Evolutionary conservation across 2,797 vertebrate genomes (phyloP).

Genomic region (Rhinoraja longicauda): DNA sequence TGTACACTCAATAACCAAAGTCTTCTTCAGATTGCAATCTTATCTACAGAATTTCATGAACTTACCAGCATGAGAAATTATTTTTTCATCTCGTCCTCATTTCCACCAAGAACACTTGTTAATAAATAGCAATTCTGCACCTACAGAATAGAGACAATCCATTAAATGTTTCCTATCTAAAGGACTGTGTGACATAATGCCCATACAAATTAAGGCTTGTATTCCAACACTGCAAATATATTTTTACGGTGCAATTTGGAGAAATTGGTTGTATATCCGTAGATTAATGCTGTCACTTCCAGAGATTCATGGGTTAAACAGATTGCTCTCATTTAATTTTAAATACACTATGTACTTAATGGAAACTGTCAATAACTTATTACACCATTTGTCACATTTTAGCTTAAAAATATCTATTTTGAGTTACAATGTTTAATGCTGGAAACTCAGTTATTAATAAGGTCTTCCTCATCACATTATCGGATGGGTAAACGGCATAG

Average conservation of each 20-base stretch:
- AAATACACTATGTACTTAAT: not conserved
- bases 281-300: not conserved
- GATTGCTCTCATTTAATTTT: not conserved
- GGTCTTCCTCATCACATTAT: not conserved
- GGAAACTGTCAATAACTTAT: not conserved
- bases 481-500: conserved; percentile 40
- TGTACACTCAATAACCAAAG: not conserved
- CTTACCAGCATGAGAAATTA: not conserved
- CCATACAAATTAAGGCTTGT: not conserved
- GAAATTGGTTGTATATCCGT: too few species aligned
- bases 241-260: too few species aligned
- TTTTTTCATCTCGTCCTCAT: not conserved
- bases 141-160: not conserved
- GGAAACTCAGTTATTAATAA: conserved; percentile 23
- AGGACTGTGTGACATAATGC: not conserved
- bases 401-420: not conserved
- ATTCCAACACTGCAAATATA: not conserved
- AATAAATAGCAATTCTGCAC: not conserved
- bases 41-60: not conserved
- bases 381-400: not conserved
- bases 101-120: not conserved
- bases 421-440: not conserved
- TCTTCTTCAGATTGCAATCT: not conserved
- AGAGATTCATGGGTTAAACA: not conserved
- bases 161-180: not conserved